Percentiles rank a stretch among this genome's conserved stretches.
These are phyloP conservation scores for Chrysina gloriosa DNA, from an alignment of 2,888 invertebrate species.

Conservation along the genomic window DNA sequence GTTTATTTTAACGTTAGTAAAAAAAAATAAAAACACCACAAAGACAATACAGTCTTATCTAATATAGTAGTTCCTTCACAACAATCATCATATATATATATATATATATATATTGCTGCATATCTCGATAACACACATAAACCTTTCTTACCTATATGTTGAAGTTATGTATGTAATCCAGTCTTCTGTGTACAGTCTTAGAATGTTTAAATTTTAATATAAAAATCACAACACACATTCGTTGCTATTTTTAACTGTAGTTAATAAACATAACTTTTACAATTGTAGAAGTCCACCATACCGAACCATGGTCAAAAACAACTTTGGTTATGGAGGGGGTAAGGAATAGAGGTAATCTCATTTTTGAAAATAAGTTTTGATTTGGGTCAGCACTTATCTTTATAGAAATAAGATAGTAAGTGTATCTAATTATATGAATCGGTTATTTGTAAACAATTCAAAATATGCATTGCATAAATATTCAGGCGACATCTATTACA, in stretches of 20 bases:
- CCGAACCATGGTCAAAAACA: conserved; percentile 44
- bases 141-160: conserved; percentile 27
- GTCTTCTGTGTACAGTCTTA: conserved; percentile 37
- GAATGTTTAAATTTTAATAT: conserved; percentile 14
- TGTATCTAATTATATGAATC: too few species aligned
- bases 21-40: background rate
- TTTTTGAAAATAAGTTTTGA: too few species aligned
- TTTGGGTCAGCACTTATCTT: too few species aligned
- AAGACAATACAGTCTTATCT: conserved; percentile 6
- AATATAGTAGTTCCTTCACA: background rate
- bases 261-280: conserved; percentile 39
- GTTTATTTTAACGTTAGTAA: conserved; percentile 10
- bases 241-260: conserved; percentile 33
- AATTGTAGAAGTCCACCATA: conserved; percentile 43
- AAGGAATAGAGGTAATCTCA: conserved; percentile 14
- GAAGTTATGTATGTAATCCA: conserved; percentile 31
- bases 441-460: conserved; percentile 13
- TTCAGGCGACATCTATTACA: conserved; percentile 1
- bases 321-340: conserved; percentile 43
- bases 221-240: conserved; percentile 40
- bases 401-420: too few species aligned
- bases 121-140: conserved; percentile 4
- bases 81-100: background rate
- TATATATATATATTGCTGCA: conserved; percentile 8
- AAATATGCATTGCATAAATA: conserved; percentile 11